These are phyloP conservation scores for Orius laevigatus DNA, from an alignment of 1,140 invertebrate genomes.

Conservation along the genomic window DNA sequence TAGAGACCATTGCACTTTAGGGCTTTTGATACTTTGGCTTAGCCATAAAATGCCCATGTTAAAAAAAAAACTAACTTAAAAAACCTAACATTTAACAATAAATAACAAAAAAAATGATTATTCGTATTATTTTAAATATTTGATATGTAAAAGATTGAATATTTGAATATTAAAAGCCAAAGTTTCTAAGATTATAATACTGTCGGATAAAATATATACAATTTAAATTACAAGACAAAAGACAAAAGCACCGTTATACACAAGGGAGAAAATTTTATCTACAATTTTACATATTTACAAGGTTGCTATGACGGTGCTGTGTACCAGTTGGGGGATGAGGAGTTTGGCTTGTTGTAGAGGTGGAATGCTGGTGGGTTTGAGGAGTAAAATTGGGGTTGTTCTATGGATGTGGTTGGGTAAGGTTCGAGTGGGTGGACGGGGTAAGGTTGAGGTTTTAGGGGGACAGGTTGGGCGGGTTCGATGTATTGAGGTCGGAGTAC, in stretches of 20 bases:
- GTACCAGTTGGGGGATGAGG: slow-evolving; percentile 52
- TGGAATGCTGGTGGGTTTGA: slow-evolving; percentile 54
- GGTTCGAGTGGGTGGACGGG: slow-evolving; percentile 39
- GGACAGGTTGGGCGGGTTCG: slow-evolving; percentile 49
- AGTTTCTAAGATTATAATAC: slow-evolving; percentile 2
- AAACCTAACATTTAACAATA: too few relatives aligned
- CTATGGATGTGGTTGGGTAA: slow-evolving; percentile 34
- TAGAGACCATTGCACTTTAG: slow-evolving; percentile 3
- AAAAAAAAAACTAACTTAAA: too few relatives aligned
- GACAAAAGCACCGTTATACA: background rate
- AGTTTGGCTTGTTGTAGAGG: slow-evolving; percentile 63
- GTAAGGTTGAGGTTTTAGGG: slow-evolving; percentile 80
- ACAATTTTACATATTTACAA: slow-evolving; percentile 4
- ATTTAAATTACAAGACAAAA: slow-evolving; percentile 7
- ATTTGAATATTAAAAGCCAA: background rate
- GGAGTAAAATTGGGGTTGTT: slow-evolving; percentile 72
- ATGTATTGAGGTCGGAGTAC: slow-evolving; percentile 42
- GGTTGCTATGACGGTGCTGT: slow-evolving; percentile 50
- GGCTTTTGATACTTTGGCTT: slow-evolving; percentile 8
- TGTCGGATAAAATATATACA: slow-evolving; percentile 5
- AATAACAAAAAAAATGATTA: background rate
- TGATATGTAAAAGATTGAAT: background rate
- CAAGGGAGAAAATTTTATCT: slow-evolving; percentile 3
- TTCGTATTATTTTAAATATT: background rate
- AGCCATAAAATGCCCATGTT: slow-evolving; percentile 1